Evolutionary conservation across 2,797 vertebrate species (phyloP).

Genomic region (Picus viridis): DNA sequence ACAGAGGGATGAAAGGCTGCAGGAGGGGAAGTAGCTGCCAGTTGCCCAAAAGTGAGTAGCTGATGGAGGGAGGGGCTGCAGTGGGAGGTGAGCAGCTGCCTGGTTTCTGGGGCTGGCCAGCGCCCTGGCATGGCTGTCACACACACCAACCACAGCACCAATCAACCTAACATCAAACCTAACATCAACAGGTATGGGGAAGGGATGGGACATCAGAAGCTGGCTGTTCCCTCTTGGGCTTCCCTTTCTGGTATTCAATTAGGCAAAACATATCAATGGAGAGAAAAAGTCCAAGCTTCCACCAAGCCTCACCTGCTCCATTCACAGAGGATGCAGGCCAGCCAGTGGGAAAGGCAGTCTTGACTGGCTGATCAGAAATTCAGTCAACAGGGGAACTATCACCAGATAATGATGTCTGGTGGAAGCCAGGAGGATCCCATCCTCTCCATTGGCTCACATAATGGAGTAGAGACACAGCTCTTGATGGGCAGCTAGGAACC

Average conservation of each 20-base stretch:
- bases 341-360: background rate
- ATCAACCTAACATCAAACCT: fast-evolving
- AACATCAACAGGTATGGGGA: background rate
- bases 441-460: background rate
- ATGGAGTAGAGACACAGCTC: fast-evolving
- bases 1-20: background rate
- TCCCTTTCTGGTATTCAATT: background rate
- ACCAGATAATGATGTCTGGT: background rate
- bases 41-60: background rate
- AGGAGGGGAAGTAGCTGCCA: background rate
- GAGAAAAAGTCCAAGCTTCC: background rate
- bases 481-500: background rate
- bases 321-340: background rate
- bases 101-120: background rate
- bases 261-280: background rate
- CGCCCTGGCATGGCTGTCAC: fast-evolving
- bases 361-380: background rate
- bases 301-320: background rate
- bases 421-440: background rate
- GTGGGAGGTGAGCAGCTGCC: background rate
- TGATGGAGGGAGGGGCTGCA: too few relatives aligned
- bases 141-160: background rate
- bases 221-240: background rate
- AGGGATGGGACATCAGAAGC: background rate
- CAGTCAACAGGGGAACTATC: fast-evolving